Conservation (phyloP, 2,888 invertebrate genomes). For the Nematopogon swammerdamellus region DNA sequence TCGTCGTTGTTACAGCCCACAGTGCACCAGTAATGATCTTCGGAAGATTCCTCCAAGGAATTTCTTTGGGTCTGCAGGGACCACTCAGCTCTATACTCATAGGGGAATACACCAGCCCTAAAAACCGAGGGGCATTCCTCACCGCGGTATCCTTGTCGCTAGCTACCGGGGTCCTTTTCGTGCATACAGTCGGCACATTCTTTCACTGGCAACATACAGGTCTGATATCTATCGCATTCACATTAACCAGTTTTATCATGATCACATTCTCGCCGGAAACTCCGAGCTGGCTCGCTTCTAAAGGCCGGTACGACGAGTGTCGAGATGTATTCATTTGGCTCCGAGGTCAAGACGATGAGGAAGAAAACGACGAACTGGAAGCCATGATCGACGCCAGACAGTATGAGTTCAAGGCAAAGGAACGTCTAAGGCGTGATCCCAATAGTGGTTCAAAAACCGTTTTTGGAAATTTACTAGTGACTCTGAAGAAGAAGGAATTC, state of each 20-base stretch:
- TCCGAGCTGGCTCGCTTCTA: slow-evolving; percentile 63
- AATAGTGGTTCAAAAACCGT: neutral
- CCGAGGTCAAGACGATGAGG: slow-evolving; percentile 37
- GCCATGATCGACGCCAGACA: slow-evolving; percentile 36
- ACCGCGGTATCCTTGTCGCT: slow-evolving; percentile 59
- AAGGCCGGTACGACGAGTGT: slow-evolving; percentile 54
- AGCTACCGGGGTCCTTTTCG: slow-evolving; percentile 59
- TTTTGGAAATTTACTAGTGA: slow-evolving; percentile 16
- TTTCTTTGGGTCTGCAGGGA: slow-evolving; percentile 55
- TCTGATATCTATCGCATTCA: slow-evolving; percentile 45
- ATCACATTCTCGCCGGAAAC: slow-evolving; percentile 61
- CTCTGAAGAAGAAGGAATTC: slow-evolving; percentile 49
- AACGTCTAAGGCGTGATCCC: slow-evolving; percentile 23
- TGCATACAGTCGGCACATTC: slow-evolving; percentile 60
- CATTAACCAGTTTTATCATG: slow-evolving; percentile 46
- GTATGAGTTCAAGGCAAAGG: slow-evolving; percentile 18
- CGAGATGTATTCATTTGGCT: slow-evolving; percentile 54
- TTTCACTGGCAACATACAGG: slow-evolving; percentile 58
- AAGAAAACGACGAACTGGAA: slow-evolving; percentile 39
- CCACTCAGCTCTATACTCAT: slow-evolving; percentile 54
- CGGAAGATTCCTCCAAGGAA: slow-evolving; percentile 52
- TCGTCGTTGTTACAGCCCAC: slow-evolving; percentile 43
- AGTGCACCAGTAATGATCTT: slow-evolving; percentile 39
- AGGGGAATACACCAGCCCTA: slow-evolving; percentile 58
- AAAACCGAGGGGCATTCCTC: slow-evolving; percentile 59